A percentile compares a stretch with the other conserved stretches of the same genome.
Conservation (phyloP, 2,888 invertebrate genomes). For the Halictus ligatus region DNA sequence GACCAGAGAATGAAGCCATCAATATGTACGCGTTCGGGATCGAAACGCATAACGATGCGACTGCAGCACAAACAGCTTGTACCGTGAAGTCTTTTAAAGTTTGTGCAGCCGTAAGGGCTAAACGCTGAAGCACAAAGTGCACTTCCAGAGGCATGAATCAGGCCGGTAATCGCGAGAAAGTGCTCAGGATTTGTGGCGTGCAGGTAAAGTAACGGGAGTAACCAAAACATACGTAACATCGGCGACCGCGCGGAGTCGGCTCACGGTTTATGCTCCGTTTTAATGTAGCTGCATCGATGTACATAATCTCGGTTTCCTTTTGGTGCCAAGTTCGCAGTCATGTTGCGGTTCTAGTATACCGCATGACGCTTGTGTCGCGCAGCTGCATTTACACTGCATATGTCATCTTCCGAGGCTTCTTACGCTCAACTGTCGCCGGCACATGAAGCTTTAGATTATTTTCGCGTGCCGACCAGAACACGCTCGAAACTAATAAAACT, state of each 20-base stretch:
- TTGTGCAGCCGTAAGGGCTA: background rate
- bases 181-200: conserved; percentile 39
- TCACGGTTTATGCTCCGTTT: conserved; percentile 52
- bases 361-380: conserved; percentile 26
- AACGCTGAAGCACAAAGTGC: conserved; percentile 29
- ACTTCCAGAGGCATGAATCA: conserved; percentile 47
- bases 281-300: conserved; percentile 49
- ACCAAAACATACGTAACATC: conserved; percentile 40
- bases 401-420: conserved; percentile 17
- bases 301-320: conserved; percentile 58
- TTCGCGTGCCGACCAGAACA: background rate
- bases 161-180: conserved; percentile 43
- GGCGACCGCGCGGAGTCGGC: conserved; percentile 19
- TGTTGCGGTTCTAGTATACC: conserved; percentile 37
- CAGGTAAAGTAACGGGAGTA: conserved; percentile 24
- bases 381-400: background rate
- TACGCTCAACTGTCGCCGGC: conserved; percentile 21
- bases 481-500: background rate
- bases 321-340: conserved; percentile 55
- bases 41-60: background rate
- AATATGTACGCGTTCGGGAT: background rate
- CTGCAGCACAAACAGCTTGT: background rate
- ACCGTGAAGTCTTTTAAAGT: conserved; percentile 12
- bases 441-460: background rate
- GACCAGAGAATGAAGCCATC: background rate